phyloP scores from a whole-genome alignment of 1,140 invertebrate species.

The Apis mellifera region Amel_HAv3.1 CM009938.2:3035001-3035500 shows the following conservation, averaged over 20 bases:
- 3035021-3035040: conserved; percentile 39
- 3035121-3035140: conserved; percentile 11
- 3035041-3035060: conserved; percentile 57
- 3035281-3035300: too few species aligned
- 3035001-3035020: neutral
- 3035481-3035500: too few species aligned
- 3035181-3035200: conserved; percentile 7
- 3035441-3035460: too few species aligned
- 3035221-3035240: too few species aligned
- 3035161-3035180: neutral
- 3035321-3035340: neutral
- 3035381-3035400: too few species aligned
- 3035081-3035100: conserved; percentile 23
- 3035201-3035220: neutral
- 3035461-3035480: too few species aligned
- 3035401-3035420: too few species aligned
- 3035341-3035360: too few species aligned
- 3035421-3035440: too few species aligned
- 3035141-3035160: conserved; percentile 1
- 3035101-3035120: neutral
- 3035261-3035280: conserved; percentile 10
- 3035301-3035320: neutral
- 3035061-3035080: conserved; percentile 21
- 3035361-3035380: too few species aligned
- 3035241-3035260: neutral